Evolutionary conservation across 1,140 invertebrate species (phyloP).

Genomic region (Limonius californicus): DNA sequence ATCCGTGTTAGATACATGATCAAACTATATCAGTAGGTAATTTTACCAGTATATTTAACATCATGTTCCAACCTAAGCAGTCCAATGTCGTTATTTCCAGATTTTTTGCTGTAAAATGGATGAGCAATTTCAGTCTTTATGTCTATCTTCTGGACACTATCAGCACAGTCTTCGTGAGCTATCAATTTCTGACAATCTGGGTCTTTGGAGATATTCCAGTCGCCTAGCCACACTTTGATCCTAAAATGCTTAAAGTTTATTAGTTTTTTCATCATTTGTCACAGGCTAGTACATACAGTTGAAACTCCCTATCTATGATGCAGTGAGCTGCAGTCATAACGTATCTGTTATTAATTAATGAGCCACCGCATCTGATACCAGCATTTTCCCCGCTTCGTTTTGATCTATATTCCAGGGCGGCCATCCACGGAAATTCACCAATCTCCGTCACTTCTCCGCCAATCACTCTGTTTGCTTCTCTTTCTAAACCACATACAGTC

Average conservation of each 20-base stretch:
- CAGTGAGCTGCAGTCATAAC: constrained; percentile 67
- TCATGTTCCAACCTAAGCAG: neutral
- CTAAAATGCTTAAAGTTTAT: too few species aligned
- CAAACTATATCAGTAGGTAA: constrained; percentile 1
- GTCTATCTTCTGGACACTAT: neutral
- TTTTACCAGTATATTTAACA: neutral
- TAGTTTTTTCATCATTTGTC: too few species aligned
- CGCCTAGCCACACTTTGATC: neutral
- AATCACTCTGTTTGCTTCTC: constrained; percentile 45
- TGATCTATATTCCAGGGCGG: constrained; percentile 52
- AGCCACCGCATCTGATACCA: constrained; percentile 59
- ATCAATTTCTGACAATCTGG: neutral
- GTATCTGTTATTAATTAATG: constrained; percentile 58
- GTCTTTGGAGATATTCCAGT: neutral
- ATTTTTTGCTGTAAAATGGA: neutral
- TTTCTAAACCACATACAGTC: neutral
- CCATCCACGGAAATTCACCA: constrained; percentile 62
- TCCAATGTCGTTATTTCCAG: neutral
- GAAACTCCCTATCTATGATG: constrained; percentile 35
- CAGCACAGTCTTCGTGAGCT: neutral
- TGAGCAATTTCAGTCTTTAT: neutral
- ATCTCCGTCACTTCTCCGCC: constrained; percentile 53
- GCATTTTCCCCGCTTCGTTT: constrained; percentile 38
- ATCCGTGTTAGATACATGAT: constrained; percentile 13
- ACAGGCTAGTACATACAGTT: constrained; percentile 9